Conservation (phyloP, 2,113 vertebrate genomes). For the Upupa epops region DNA sequence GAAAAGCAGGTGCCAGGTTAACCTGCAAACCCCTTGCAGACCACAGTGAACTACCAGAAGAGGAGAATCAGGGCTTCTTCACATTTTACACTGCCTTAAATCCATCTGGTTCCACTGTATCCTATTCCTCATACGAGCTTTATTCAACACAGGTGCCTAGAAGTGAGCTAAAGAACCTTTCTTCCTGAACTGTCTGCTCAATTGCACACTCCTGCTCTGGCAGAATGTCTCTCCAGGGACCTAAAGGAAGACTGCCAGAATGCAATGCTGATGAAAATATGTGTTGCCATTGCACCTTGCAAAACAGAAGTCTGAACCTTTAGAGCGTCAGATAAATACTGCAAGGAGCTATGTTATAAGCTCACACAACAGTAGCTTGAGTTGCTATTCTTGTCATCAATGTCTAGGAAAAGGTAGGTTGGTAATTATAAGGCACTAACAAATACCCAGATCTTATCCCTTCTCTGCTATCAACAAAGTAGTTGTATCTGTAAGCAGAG, state of each 20-base stretch:
- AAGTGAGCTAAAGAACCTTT: neutral
- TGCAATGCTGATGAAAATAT: neutral
- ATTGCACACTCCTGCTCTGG: neutral
- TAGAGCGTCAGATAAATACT: neutral
- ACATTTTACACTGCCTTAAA: neutral
- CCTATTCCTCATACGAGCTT: neutral
- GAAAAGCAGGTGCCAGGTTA: neutral
- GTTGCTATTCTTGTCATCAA: neutral
- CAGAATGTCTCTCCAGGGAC: neutral
- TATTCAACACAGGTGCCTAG: neutral
- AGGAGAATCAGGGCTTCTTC: neutral
- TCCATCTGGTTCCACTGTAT: neutral
- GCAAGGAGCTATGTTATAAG: neutral
- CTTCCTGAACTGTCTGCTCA: neutral
- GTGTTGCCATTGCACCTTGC: neutral
- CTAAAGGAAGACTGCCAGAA: neutral
- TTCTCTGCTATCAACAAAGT: neutral
- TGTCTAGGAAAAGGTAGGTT: neutral
- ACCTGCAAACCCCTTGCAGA: neutral
- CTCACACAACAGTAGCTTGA: neutral
- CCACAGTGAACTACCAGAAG: neutral
- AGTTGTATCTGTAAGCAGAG: neutral
- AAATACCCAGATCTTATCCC: neutral
- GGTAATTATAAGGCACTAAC: neutral
- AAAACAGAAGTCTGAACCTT: neutral